Evolutionary conservation across 2,888 invertebrate genomes (phyloP), one percentile per base, ranked within the genome.

Genomic region (Chrysolina haemoptera): DNA sequence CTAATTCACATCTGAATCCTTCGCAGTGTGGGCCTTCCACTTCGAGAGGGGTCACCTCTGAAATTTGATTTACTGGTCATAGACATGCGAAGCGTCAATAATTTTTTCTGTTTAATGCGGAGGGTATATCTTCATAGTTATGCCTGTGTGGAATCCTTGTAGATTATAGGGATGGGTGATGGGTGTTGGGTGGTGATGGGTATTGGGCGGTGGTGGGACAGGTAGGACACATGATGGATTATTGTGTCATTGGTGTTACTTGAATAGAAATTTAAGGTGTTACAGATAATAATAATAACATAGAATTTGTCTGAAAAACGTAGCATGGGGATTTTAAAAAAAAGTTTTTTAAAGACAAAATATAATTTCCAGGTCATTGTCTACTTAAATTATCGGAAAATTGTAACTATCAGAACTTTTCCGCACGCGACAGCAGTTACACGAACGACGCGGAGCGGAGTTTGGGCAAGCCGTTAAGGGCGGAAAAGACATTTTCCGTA

Each of bases 1-100:
- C 96, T 68, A 94, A 87, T 18, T 90, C 88, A 85, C 96, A 96
- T 69, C 94, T 90, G 67, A 90, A 85, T 48, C 93, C 91, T 67
- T 90, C 83, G 82, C 95, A 95, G 8, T 53, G 55, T 4, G 79
- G 77, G 9, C 74, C 62, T 50, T 65, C 67, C 0, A 66, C 41
- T 59, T 66, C 43, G n/a, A 55, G 10, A 20, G 73, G 64, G 27
- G 59, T 64, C 50, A 65, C 70, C 63, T 73, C 79, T 79, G 65
- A 69, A 77, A 77, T 48, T 69, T 73, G 62, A 69, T 68, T 64
- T 73, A 55, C 16, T n/a, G 55, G 9, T 41, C 53, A 35, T 55
- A 64, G 53, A 55, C 63, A 63, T 53, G 70, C 63, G 43, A 43
- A 46, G 18, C 22, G 22, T 41, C 27, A 22, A 59, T 69, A 43